phyloP scores from a whole-genome alignment of 2,113 vertebrate species.

The Hydropotes inermis region DNA sequence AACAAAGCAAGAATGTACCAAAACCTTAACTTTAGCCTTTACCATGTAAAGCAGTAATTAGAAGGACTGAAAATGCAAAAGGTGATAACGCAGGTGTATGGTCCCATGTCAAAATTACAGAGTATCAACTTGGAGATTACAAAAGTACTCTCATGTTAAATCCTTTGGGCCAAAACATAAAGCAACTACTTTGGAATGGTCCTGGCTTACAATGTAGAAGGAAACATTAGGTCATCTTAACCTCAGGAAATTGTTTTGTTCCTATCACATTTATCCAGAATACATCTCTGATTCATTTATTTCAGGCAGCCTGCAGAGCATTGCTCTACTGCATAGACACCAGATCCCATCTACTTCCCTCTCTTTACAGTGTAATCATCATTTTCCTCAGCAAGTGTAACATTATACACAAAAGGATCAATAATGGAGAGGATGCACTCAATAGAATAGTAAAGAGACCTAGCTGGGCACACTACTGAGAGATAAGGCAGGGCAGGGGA shows the following conservation, averaged over 20 bases:
- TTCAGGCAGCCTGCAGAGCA: neutral
- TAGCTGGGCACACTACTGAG: neutral
- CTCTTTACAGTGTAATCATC: slow-evolving; percentile 15
- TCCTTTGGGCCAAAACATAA: neutral
- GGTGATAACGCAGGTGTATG: neutral
- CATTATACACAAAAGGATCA: slow-evolving; percentile 27
- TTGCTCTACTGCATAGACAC: neutral
- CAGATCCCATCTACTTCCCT: neutral
- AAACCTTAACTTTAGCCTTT: neutral
- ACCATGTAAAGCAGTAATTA: neutral
- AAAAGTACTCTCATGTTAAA: neutral
- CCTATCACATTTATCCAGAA: neutral
- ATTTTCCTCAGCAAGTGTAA: slow-evolving; percentile 28
- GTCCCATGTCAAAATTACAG: neutral
- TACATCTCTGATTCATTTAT: neutral
- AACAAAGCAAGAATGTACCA: neutral
- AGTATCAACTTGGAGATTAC: neutral
- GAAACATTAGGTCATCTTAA: neutral
- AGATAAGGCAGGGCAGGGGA: neutral
- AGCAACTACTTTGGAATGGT: neutral
- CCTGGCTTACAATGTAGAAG: neutral
- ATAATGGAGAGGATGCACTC: neutral
- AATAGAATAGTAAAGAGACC: slow-evolving; percentile 28
- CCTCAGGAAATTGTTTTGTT: neutral
- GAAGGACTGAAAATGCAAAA: neutral